Evolutionary conservation across 2,113 vertebrate genomes (phyloP).

Genomic region (Daubentonia madagascariensis): DNA sequence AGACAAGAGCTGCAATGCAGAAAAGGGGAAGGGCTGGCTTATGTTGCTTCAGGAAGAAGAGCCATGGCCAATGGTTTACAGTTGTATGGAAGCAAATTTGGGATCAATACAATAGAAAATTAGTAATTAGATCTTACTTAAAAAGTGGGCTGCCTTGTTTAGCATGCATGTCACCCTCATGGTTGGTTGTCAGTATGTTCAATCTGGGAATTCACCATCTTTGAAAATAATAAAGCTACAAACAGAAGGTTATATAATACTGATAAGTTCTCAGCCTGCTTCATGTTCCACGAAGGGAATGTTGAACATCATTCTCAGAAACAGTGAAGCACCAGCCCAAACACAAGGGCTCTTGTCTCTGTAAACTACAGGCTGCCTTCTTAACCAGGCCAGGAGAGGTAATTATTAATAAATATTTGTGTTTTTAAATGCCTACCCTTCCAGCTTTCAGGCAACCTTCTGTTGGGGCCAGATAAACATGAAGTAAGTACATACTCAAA

Average conservation of each 20-base stretch:
- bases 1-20: neutral
- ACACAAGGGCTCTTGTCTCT: neutral
- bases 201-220: neutral
- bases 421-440: constrained; percentile 46
- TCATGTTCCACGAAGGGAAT: neutral
- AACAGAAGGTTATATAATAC: neutral
- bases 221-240: neutral
- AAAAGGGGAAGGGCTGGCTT: neutral
- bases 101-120: neutral
- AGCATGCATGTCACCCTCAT: neutral
- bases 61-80: neutral
- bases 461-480: constrained; percentile 58
- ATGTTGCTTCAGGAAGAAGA: neutral
- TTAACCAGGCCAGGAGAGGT: neutral
- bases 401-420: constrained; percentile 47
- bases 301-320: neutral
- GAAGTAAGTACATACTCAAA: constrained; percentile 32
- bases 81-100: neutral
- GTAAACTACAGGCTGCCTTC: neutral
- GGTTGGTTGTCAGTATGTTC: neutral
- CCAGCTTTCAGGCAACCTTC: constrained; percentile 33
- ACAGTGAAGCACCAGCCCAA: neutral
- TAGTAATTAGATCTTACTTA: neutral
- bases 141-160: neutral
- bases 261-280: neutral